Evolutionary conservation across 2,888 invertebrate genomes (phyloP).

Genomic region (Euplexia lucipara): DNA sequence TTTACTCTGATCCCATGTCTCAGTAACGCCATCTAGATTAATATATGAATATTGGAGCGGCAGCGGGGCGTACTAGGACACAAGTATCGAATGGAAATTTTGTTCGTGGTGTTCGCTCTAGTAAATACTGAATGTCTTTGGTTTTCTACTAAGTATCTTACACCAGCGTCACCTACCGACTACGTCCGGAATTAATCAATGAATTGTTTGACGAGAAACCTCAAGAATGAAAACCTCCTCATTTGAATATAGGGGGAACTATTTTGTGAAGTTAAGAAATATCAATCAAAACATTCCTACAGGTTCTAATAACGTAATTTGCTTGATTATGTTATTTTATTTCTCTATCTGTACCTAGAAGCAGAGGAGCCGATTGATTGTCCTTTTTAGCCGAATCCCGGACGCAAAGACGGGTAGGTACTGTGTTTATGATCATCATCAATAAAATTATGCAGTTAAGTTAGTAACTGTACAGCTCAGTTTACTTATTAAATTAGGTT

Average conservation of each 20-base stretch:
- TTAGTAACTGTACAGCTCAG: background rate
- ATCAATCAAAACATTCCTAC: constrained; percentile 4
- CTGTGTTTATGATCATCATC: too few relatives aligned
- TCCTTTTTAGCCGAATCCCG: too few relatives aligned
- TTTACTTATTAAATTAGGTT: constrained; percentile 7
- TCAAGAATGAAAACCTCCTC: background rate
- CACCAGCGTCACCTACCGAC: constrained; percentile 30
- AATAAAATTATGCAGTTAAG: too few relatives aligned
- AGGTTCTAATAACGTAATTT: constrained; percentile 8
- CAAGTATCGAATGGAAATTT: too few relatives aligned
- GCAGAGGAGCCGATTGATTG: background rate
- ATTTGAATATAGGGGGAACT: constrained; percentile 30
- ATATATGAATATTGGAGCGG: too few relatives aligned
- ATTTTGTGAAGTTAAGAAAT: background rate
- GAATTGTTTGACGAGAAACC: background rate
- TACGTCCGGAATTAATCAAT: background rate
- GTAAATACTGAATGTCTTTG: background rate
- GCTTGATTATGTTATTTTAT: background rate
- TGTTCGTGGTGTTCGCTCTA: too few relatives aligned
- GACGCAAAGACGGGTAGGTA: too few relatives aligned
- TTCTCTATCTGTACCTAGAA: background rate
- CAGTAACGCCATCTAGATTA: too few relatives aligned
- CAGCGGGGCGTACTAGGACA: too few relatives aligned
- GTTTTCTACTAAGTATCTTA: background rate
- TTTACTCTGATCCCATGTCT: too few relatives aligned